These are phyloP conservation scores for Pseudomyrmex flavicornis DNA, from an alignment of 1,140 invertebrate species.

Conservation along the genomic window DNA sequence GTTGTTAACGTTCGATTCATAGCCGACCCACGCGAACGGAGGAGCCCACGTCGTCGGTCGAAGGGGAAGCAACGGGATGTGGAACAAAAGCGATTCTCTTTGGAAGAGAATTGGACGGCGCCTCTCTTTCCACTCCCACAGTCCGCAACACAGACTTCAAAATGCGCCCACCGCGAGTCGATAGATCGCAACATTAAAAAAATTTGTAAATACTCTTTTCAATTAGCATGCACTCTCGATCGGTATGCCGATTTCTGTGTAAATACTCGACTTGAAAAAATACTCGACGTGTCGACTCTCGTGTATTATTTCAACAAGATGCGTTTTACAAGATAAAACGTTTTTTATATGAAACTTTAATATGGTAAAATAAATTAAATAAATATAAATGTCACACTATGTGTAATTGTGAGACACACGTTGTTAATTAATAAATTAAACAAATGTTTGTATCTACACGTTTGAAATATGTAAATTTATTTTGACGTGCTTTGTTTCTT, in stretches of 20 bases:
- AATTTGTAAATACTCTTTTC: slow-evolving; percentile 21
- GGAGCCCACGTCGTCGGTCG: neutral
- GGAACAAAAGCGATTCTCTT: slow-evolving; percentile 47
- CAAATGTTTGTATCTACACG: neutral
- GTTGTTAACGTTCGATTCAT: slow-evolving; percentile 32
- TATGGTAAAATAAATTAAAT: too few relatives aligned
- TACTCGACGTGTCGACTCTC: neutral
- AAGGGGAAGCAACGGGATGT: slow-evolving; percentile 11
- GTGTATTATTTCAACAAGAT: neutral
- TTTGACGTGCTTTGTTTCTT: neutral
- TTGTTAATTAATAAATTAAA: neutral
- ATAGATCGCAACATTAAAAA: slow-evolving; percentile 1
- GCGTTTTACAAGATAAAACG: neutral
- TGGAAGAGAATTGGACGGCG: neutral
- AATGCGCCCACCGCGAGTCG: slow-evolving; percentile 10
- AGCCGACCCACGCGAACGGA: slow-evolving; percentile 15
- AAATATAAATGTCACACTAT: too few relatives aligned
- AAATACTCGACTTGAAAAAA: neutral
- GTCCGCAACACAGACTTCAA: slow-evolving; percentile 14
- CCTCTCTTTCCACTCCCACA: slow-evolving; percentile 29
- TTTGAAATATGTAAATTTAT: neutral
- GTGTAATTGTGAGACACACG: too few relatives aligned
- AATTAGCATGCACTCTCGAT: neutral
- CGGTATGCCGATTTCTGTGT: neutral
- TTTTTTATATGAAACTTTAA: too few relatives aligned